A percentile compares a stretch with the other conserved stretches of the same genome.
Evolutionary conservation across 2,113 vertebrate genomes (phyloP).

Genomic region (Caretta caretta): DNA sequence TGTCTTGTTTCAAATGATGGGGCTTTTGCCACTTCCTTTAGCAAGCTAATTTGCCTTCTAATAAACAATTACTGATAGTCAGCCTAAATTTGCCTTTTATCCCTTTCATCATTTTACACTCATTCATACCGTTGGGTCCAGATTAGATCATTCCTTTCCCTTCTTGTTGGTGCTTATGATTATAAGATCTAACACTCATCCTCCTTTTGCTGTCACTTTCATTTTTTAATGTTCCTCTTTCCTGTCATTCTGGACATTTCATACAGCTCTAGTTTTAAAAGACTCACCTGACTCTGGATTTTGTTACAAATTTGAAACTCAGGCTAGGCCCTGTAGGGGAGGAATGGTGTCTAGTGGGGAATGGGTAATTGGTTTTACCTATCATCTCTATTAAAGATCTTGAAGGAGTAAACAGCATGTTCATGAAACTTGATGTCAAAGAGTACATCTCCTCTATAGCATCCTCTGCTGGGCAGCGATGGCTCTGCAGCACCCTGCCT

Average conservation of each 20-base stretch:
- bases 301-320: background rate
- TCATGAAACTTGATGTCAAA: background rate
- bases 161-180: background rate
- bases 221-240: background rate
- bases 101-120: too few relatives aligned
- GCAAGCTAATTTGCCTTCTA: background rate
- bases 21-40: background rate
- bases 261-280: background rate
- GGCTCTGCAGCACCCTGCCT: too few relatives aligned
- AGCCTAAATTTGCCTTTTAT: background rate
- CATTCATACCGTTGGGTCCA: background rate
- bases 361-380: background rate
- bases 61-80: background rate
- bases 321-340: background rate
- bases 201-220: background rate
- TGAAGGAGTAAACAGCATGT: background rate
- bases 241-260: background rate
- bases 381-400: background rate
- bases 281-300: background rate
- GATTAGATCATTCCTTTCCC: background rate
- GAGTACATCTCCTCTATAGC: too few relatives aligned
- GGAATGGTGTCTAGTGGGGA: background rate
- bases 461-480: too few relatives aligned
- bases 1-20: background rate
- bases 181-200: background rate